Evolutionary conservation across 1,140 invertebrate genomes (phyloP).

Genomic region (Drosophila yakuba): DNA sequence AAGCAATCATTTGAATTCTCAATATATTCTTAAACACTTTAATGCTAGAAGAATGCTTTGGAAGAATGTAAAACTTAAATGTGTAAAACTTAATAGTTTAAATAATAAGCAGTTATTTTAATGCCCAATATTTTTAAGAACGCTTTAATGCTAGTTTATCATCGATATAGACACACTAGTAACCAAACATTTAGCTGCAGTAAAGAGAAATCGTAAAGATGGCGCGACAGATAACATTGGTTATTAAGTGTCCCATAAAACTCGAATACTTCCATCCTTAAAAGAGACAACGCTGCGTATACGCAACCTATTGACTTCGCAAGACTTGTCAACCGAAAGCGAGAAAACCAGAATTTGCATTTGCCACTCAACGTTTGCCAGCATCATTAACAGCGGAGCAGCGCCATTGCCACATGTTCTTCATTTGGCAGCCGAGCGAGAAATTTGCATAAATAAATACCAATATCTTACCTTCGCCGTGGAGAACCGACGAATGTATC

Average conservation of each 20-base stretch:
- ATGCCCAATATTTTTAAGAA: too few relatives aligned
- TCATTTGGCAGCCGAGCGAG: slow-evolving; percentile 36
- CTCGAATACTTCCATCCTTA: background rate
- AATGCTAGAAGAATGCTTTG: too few relatives aligned
- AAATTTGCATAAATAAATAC: slow-evolving; percentile 77
- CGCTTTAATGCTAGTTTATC: too few relatives aligned
- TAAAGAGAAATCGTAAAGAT: slow-evolving; percentile 35
- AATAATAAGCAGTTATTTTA: too few relatives aligned
- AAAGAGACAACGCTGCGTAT: slow-evolving; percentile 47
- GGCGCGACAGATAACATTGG: slow-evolving; percentile 57
- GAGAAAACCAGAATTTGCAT: slow-evolving; percentile 42
- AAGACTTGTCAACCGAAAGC: slow-evolving; percentile 12
- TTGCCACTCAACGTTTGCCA: slow-evolving; percentile 28
- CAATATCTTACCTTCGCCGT: slow-evolving; percentile 38
- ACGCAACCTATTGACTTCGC: slow-evolving; percentile 32
- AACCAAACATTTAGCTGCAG: slow-evolving; percentile 3
- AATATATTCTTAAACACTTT: too few relatives aligned
- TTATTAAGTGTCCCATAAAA: slow-evolving; percentile 28
- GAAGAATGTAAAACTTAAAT: too few relatives aligned
- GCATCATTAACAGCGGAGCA: slow-evolving; percentile 49
- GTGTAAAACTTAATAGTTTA: too few relatives aligned
- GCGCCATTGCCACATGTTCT: slow-evolving; percentile 45
- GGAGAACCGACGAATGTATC: slow-evolving; percentile 33
- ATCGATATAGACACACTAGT: too few relatives aligned
- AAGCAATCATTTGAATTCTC: too few relatives aligned